Base-by-base conservation (phyloP, 2,113 vertebrate genomes). In the Notechis scutatus region DNA sequence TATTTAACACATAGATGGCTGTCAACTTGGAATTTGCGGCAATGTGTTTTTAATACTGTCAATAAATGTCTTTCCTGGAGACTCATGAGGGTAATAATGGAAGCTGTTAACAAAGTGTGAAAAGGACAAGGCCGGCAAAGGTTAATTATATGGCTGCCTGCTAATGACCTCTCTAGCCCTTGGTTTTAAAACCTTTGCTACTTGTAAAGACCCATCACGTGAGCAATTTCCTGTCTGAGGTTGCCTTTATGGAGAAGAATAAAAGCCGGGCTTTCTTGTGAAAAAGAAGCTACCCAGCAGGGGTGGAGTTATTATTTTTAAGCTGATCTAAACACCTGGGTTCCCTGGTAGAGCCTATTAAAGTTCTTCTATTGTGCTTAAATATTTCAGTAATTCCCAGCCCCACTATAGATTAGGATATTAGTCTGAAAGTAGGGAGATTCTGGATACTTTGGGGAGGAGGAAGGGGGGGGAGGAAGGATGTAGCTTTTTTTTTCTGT, bases 161-260 rank as follows among this genome's bases (percentile, higher is more conserved):
- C 97, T 97, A 98, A 98, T 98, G 98, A 98, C 98, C 98, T 98
- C 98, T 98, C 96, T 93, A 97, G 97, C 97, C 98, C 97, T 0
- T 94, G 97, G 97, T 97, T 90, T 97, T 97, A 98, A 98, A 98
- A 98, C 98, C 97, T 96, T 96, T 52, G 92, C 96, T 96, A 97
- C 97, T 98, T 98, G 98, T 98, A 98, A 98, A 99, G 98, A 97
- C 98, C 97, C 98, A 98, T 98, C 98, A 98, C 98, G 97, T 98
- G 97, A 98, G 98, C 98, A 98, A 98, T 98, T 99, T 99, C 98
- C 98, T 98, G 98, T 98, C 96, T 97, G 97, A 97, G 97, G 97
- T 98, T 97, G 98, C 96, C 95, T 98, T 98, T 98, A 98, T 97
- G 94, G 97, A 95, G 97, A 97, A 97, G 98, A 98, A 98, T 97